A percentile compares a stretch with the other conserved stretches of the same genome.
These are phyloP conservation scores for Athene cunicularia DNA, from an alignment of 2,113 vertebrate genomes.

Conservation along the genomic window DNA sequence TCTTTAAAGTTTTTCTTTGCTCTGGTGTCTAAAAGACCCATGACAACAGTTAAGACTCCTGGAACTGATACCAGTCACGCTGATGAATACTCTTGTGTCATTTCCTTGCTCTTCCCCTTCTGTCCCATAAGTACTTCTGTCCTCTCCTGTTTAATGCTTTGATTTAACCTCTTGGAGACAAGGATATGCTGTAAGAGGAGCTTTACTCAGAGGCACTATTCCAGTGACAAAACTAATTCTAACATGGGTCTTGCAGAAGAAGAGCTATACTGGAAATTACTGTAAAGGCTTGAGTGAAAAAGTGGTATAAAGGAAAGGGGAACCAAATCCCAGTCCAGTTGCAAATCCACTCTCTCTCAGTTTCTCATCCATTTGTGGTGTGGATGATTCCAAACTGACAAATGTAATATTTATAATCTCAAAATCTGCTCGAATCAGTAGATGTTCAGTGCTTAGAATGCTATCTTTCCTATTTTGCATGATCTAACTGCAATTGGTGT, in stretches of 20 bases:
- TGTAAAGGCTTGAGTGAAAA: neutral
- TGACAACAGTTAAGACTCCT: neutral
- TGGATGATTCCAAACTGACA: neutral
- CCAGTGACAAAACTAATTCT: neutral
- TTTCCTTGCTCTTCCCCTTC: neutral
- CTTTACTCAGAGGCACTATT: neutral
- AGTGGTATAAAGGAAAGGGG: neutral
- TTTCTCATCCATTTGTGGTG: neutral
- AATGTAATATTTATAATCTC: constrained; percentile 31
- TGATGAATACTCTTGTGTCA: neutral
- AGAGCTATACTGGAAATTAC: neutral
- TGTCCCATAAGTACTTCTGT: neutral
- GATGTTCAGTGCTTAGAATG: neutral
- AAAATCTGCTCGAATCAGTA: neutral
- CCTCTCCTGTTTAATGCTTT: neutral
- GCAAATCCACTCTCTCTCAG: neutral
- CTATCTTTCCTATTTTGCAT: neutral
- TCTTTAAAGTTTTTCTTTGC: neutral
- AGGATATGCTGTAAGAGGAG: neutral
- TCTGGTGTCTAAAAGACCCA: neutral
- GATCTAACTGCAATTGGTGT: constrained; percentile 1
- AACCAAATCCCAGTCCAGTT: neutral
- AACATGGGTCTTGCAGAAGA: neutral
- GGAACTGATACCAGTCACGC: neutral
- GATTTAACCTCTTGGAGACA: neutral